Evolutionary conservation across 2,113 vertebrate species (phyloP).

Genomic region (Lophochroa leadbeateri): DNA sequence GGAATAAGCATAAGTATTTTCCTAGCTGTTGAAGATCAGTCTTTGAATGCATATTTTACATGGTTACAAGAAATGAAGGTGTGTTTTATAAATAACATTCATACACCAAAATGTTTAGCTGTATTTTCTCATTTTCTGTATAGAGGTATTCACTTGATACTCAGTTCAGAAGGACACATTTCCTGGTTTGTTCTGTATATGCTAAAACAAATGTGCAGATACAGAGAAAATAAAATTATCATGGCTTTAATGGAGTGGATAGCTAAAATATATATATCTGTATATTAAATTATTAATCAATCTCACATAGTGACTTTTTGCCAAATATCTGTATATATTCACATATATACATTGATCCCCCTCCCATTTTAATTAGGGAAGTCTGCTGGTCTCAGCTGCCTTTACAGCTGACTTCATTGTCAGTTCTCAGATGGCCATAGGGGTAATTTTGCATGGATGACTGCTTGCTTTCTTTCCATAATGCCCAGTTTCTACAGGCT

Average conservation of each 20-base stretch:
- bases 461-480: conserved; percentile 29
- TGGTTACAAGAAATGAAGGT: not conserved
- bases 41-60: not conserved
- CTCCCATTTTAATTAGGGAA: conserved; percentile 11
- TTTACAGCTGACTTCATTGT: conserved; percentile 50
- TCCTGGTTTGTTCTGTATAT: not conserved
- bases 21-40: not conserved
- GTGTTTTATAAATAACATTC: not conserved
- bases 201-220: not conserved
- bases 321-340: not conserved
- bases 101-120: not conserved
- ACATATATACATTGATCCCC: not conserved
- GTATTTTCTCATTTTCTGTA: not conserved
- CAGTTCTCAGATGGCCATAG: conserved; percentile 61
- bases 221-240: not conserved
- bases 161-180: not conserved
- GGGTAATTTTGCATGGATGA: conserved; percentile 31
- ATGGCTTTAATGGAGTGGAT: not conserved
- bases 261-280: not conserved
- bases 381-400: conserved; percentile 60
- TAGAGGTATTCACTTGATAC: not conserved
- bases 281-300: not conserved
- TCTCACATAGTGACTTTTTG: not conserved
- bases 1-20: not conserved
- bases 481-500: not conserved